A percentile compares a stretch with the other conserved stretches of the same genome.
Conservation (phyloP, 2,797 vertebrate genomes). For the Phrynocephalus vlangalii region DNA sequence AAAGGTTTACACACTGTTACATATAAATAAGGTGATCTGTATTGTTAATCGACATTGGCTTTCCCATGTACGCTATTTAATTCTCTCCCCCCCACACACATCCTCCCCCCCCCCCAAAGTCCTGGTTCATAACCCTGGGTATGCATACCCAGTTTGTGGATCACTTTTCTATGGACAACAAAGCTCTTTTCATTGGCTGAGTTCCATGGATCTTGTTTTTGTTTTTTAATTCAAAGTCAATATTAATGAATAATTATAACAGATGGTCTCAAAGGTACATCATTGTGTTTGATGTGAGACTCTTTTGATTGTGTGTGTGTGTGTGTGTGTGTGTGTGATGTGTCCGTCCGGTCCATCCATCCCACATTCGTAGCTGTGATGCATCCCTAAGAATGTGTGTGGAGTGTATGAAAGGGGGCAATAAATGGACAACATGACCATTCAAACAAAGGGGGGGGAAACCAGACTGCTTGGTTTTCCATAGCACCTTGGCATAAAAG, state of each 20-base stretch:
- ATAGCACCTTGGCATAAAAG: constrained; percentile 73
- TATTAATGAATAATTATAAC: not conserved
- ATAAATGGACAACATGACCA: constrained; percentile 43
- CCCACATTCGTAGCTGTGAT: not conserved
- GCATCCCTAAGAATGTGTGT: constrained; percentile 29
- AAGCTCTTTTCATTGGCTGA: not conserved
- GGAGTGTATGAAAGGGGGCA: not conserved
- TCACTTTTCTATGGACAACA: not conserved
- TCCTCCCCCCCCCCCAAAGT: no score
- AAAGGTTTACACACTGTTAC: no score
- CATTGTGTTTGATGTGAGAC: not conserved
- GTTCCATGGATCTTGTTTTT: not conserved
- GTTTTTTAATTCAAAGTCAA: not conserved
- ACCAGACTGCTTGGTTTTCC: constrained; percentile 67
- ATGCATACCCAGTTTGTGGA: no score
- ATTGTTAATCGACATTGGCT: no score
- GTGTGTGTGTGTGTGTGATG: not conserved
- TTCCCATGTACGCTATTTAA: no score
- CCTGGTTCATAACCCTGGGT: no score
- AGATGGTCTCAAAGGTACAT: not conserved
- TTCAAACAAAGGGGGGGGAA: constrained; percentile 33
- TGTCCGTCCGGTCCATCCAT: no score
- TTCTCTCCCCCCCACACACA: no score
- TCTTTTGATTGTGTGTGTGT: no score
- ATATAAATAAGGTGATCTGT: no score